Evolutionary conservation across 1,140 invertebrate species (phyloP).

Genomic region (Trachymyrmex cornetzi): DNA sequence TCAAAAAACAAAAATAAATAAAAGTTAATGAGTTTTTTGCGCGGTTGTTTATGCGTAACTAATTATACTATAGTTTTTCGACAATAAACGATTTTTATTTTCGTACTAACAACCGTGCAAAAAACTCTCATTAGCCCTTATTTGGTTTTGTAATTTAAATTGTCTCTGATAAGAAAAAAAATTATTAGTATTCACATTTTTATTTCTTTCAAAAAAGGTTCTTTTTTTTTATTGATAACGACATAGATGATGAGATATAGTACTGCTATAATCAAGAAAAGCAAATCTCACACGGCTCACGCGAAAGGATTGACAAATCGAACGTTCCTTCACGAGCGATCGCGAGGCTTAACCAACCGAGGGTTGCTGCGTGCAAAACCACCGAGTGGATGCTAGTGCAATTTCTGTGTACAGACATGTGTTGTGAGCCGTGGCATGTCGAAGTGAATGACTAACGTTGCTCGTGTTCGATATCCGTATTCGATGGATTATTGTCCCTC

Average conservation of each 20-base stretch:
- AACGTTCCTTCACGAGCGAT: constrained; percentile 1
- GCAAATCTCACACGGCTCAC: background rate
- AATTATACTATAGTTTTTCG: no score
- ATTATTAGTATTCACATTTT: background rate
- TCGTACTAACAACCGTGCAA: no score
- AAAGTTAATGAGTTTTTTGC: no score
- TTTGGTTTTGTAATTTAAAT: no score
- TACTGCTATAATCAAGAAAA: background rate
- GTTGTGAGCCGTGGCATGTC: constrained; percentile 67
- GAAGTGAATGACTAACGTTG: constrained; percentile 69
- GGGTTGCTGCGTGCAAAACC: constrained; percentile 43
- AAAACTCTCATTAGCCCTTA: no score
- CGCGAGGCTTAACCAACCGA: constrained; percentile 34
- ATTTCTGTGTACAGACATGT: constrained; percentile 55
- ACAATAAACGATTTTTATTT: no score
- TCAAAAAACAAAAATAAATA: no score
- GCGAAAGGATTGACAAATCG: constrained; percentile 41
- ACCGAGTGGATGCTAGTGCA: constrained; percentile 32
- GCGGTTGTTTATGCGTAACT: no score
- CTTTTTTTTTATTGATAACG: background rate
- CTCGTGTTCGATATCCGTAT: constrained; percentile 63
- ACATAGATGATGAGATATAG: background rate
- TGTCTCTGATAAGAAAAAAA: background rate
- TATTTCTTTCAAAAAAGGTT: background rate
- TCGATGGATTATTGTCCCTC: constrained; percentile 39